Evolutionary conservation across 2,113 vertebrate genomes (phyloP).

Genomic region (Epinephelus lanceolatus): DNA sequence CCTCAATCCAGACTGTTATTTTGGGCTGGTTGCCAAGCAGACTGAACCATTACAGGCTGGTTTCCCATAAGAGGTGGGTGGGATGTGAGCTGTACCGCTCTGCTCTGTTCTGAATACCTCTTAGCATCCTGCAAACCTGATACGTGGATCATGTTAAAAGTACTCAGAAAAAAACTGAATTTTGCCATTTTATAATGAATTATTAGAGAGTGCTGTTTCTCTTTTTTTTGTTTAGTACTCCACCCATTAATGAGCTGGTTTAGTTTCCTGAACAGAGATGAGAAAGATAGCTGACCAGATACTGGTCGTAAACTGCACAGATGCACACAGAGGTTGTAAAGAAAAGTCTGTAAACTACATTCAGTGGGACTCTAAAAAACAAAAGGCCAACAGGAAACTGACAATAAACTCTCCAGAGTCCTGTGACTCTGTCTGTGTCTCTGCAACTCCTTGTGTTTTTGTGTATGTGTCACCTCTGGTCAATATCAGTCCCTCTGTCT

Average conservation of each 20-base stretch:
- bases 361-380: constrained; percentile 26
- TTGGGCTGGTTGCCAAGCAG: constrained; percentile 48
- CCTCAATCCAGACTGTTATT: constrained; percentile 64
- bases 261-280: neutral
- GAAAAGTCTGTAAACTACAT: constrained; percentile 53
- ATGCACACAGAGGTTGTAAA: constrained; percentile 18
- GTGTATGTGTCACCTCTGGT: constrained; percentile 40
- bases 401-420: constrained; percentile 12
- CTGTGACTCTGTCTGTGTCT: neutral
- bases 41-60: constrained; percentile 32
- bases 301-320: constrained; percentile 20
- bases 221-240: neutral
- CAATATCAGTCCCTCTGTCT: constrained; percentile 25
- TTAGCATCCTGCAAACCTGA: constrained; percentile 24
- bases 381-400: constrained; percentile 29
- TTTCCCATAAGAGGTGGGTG: constrained; percentile 56
- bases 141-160: neutral
- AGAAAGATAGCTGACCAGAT: constrained; percentile 32
- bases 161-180: neutral
- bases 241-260: neutral
- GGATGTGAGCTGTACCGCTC: constrained; percentile 25
- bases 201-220: neutral
- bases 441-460: neutral
- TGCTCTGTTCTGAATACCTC: constrained; percentile 13
- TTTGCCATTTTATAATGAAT: neutral